phyloP scores from a whole-genome alignment of 2,113 vertebrate genomes.

The Toxostoma redivivum region DNA sequence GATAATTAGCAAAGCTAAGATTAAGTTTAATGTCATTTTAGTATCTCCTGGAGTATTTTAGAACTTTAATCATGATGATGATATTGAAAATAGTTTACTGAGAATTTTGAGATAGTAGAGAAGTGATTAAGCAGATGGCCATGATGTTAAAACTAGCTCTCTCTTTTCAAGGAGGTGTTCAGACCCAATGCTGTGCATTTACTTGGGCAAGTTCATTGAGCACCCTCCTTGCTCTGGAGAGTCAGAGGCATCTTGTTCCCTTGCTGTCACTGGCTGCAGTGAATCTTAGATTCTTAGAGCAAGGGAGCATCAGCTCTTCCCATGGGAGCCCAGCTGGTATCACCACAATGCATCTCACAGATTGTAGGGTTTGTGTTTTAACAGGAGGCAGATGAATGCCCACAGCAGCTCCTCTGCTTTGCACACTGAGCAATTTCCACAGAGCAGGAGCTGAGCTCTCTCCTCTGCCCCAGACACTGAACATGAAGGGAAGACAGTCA shows the following conservation, averaged over 20 bases:
- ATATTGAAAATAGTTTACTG: not conserved
- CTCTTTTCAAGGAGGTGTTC: not conserved
- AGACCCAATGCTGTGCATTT: not conserved
- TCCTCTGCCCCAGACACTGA: not conserved
- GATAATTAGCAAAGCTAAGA: not conserved
- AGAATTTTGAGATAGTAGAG: not conserved
- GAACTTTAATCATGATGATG: not conserved
- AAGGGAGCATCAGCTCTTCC: not conserved
- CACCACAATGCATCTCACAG: not conserved
- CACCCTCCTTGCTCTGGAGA: not conserved
- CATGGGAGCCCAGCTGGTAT: not conserved
- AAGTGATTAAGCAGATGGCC: not conserved
- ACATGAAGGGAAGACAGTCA: not conserved
- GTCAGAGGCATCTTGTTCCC: not conserved
- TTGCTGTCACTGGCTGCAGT: not conserved
- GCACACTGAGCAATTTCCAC: not conserved
- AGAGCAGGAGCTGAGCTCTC: not conserved
- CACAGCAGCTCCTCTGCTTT: not conserved
- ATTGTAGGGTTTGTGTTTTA: not conserved
- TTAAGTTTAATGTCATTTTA: slow-evolving; percentile 25
- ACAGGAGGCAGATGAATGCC: not conserved
- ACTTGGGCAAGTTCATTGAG: not conserved
- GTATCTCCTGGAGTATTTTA: slow-evolving; percentile 8
- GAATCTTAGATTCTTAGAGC: not conserved
- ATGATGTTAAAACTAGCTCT: not conserved